A percentile compares a stretch with the other conserved stretches of the same genome.
phyloP scores from a whole-genome alignment of 2,797 vertebrate genomes.

The Enteromius fasciolatus region DNA sequence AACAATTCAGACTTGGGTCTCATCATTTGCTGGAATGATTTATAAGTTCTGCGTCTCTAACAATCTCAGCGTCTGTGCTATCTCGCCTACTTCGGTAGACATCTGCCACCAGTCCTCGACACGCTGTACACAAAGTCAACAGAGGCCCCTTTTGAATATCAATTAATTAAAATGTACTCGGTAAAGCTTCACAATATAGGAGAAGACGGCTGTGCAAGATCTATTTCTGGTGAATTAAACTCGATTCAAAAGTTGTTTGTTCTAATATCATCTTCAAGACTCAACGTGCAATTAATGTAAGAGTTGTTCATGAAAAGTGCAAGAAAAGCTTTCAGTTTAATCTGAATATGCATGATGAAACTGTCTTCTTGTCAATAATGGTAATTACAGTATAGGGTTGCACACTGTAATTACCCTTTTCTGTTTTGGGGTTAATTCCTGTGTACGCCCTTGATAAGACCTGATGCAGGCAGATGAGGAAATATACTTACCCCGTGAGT shows the following conservation, averaged over 20 bases:
- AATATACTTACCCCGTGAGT: slow-evolving; percentile 59
- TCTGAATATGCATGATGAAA: slow-evolving; percentile 15
- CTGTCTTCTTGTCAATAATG: slow-evolving; percentile 23
- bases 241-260: slow-evolving; percentile 25
- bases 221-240: slow-evolving; percentile 43
- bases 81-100: slow-evolving; percentile 55
- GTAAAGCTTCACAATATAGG: slow-evolving; percentile 33
- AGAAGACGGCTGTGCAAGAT: slow-evolving; percentile 40
- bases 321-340: not conserved
- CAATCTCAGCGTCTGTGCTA: slow-evolving; percentile 53
- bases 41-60: slow-evolving; percentile 55
- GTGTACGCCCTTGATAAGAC: slow-evolving; percentile 80
- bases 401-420: slow-evolving; percentile 56
- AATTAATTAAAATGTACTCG: slow-evolving; percentile 51
- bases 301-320: slow-evolving; percentile 14
- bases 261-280: slow-evolving; percentile 40
- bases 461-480: slow-evolving; percentile 67
- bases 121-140: slow-evolving; percentile 53
- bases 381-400: slow-evolving; percentile 23
- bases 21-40: slow-evolving; percentile 48
- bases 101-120: slow-evolving; percentile 57
- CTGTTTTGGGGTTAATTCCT: slow-evolving; percentile 72
- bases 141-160: slow-evolving; percentile 56
- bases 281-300: slow-evolving; percentile 37
- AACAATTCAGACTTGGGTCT: slow-evolving; percentile 45